Conservation (phyloP, 2,888 invertebrate genomes). For the Diarsia rubi region DNA sequence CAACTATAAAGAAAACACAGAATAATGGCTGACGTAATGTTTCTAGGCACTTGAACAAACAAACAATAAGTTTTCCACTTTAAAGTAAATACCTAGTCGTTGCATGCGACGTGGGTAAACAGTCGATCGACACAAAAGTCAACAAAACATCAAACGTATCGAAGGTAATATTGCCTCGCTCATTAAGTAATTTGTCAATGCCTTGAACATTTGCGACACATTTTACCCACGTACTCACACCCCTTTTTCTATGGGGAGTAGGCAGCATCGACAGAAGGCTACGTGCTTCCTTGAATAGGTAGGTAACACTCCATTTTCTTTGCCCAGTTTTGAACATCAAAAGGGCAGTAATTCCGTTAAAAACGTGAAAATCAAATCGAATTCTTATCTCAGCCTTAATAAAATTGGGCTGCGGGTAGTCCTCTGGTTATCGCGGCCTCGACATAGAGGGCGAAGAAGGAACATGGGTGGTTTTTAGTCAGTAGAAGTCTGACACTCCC, state of each 20-base stretch:
- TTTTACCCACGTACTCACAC: not conserved
- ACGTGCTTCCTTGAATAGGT: not conserved
- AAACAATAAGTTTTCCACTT: not conserved
- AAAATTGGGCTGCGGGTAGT: no score
- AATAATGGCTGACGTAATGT: not conserved
- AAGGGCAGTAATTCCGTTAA: not conserved
- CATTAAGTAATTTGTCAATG: conserved; percentile 21
- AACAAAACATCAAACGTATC: not conserved
- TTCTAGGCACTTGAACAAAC: conserved; percentile 12
- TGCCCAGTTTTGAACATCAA: not conserved
- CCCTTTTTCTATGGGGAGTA: not conserved
- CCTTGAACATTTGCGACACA: conserved; percentile 2
- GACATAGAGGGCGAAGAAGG: no score
- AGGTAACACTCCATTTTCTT: not conserved
- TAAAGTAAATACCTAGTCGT: conserved; percentile 14
- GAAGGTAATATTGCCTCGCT: conserved; percentile 3
- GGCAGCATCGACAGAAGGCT: not conserved
- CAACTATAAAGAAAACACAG: not conserved
- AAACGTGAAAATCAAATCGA: not conserved
- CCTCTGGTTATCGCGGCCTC: no score
- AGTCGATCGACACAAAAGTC: not conserved
- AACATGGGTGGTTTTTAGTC: no score
- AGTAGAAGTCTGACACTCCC: no score
- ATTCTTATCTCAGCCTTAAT: not conserved
- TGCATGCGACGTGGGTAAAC: conserved; percentile 22